Evolutionary conservation across 1,140 invertebrate species (phyloP).

Genomic region (Trichoplusia ni): DNA sequence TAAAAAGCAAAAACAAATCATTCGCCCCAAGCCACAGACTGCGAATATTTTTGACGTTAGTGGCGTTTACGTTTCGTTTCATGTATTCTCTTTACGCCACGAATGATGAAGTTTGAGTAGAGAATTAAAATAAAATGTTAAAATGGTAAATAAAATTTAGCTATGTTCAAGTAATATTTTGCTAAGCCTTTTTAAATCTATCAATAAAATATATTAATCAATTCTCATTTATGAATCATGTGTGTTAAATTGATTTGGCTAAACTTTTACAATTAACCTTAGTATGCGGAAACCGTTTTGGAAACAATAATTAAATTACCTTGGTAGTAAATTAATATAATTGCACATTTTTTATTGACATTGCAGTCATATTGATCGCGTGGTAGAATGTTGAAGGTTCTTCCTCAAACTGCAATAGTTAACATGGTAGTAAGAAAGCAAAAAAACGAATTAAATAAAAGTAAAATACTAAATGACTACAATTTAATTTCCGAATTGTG

Average conservation of each 20-base stretch:
- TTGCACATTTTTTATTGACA: slow-evolving; percentile 50
- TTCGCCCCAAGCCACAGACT: too few relatives aligned
- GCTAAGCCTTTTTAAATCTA: too few relatives aligned
- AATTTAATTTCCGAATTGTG: too few relatives aligned
- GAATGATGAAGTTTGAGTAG: too few relatives aligned
- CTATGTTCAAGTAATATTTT: too few relatives aligned
- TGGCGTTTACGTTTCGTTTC: slow-evolving; percentile 20
- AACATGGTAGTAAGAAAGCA: too few relatives aligned
- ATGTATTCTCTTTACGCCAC: neutral
- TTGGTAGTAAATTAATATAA: slow-evolving; percentile 40
- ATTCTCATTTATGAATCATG: neutral
- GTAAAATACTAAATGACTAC: too few relatives aligned
- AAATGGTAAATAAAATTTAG: too few relatives aligned
- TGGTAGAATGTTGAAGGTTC: slow-evolving; percentile 70
- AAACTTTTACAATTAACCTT: neutral
- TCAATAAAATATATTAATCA: too few relatives aligned
- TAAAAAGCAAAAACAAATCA: too few relatives aligned
- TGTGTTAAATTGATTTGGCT: neutral
- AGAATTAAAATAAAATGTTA: neutral
- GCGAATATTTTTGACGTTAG: too few relatives aligned
- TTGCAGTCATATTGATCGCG: slow-evolving; percentile 57
- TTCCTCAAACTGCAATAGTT: slow-evolving; percentile 52
- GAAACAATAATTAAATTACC: slow-evolving; percentile 29
- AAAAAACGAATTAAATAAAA: too few relatives aligned
- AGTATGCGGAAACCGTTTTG: slow-evolving; percentile 19